Evolutionary conservation across 2,113 vertebrate genomes (phyloP).

Genomic region (Seriola rivoliana): DNA sequence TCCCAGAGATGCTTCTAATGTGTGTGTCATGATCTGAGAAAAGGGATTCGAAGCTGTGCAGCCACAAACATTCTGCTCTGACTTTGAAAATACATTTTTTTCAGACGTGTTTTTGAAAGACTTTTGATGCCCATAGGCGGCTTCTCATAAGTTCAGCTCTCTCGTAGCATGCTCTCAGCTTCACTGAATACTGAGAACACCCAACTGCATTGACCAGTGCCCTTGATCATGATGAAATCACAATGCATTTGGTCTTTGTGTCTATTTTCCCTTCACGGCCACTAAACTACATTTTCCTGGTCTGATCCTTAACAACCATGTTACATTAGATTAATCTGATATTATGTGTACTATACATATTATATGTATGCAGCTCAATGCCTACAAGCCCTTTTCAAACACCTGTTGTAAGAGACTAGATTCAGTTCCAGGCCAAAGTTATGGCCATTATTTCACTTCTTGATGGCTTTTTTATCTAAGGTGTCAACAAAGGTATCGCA

Average conservation of each 20-base stretch:
- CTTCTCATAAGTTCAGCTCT: conserved; percentile 8
- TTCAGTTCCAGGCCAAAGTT: too few relatives aligned
- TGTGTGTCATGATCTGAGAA: conserved; percentile 42
- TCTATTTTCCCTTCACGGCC: not conserved
- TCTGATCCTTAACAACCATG: not conserved
- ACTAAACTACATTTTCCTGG: too few relatives aligned
- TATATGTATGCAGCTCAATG: too few relatives aligned
- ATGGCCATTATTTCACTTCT: too few relatives aligned
- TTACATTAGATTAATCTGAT: not conserved
- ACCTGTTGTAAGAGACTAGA: too few relatives aligned
- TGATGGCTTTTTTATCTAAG: too few relatives aligned
- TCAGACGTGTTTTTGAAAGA: not conserved
- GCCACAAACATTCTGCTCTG: conserved; percentile 19
- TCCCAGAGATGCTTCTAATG: conserved; percentile 16
- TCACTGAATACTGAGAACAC: not conserved
- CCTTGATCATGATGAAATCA: conserved; percentile 52
- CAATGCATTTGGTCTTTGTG: conserved; percentile 3
- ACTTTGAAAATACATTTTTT: conserved; percentile 29
- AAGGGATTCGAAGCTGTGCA: conserved; percentile 24
- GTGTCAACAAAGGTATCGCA: not conserved
- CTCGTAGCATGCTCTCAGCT: not conserved
- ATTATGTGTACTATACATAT: not conserved
- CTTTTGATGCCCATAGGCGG: conserved; percentile 10
- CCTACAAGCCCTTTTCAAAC: too few relatives aligned
- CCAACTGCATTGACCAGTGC: not conserved